A percentile compares a stretch with the other conserved stretches of the same genome.
These are phyloP conservation scores for Valencia hispanica DNA, from an alignment of 2,797 vertebrate genomes.

Conservation along the genomic window DNA sequence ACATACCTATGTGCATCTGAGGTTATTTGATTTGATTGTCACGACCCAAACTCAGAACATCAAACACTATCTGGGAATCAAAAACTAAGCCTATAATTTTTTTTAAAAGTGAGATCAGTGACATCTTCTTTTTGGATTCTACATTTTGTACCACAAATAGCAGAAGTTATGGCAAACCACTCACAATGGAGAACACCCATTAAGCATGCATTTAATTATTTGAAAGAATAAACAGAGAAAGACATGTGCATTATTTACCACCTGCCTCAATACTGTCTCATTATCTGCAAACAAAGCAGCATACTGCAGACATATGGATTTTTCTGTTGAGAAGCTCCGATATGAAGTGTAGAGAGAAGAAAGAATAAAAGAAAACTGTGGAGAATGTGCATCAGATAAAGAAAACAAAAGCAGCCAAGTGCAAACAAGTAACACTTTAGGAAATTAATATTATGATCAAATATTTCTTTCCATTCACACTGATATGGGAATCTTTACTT, in stretches of 20 bases:
- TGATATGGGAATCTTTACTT: conserved; percentile 77
- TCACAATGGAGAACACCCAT: not conserved
- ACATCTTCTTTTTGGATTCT: conserved; percentile 32
- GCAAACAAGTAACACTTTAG: conserved; percentile 40
- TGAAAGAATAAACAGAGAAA: conserved; percentile 66
- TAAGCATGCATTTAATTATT: conserved; percentile 44
- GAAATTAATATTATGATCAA: conserved; percentile 27
- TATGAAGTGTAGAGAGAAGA: conserved; percentile 39
- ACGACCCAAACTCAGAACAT: conserved; percentile 52
- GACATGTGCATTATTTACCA: conserved; percentile 84
- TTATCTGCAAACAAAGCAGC: conserved; percentile 67
- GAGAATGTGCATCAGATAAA: conserved; percentile 16
- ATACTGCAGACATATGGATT: conserved; percentile 71
- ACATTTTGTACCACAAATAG: conserved; percentile 31
- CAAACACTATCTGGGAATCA: conserved; percentile 26
- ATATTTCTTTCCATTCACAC: conserved; percentile 45
- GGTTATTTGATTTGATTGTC: conserved; percentile 35
- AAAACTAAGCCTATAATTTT: conserved; percentile 23
- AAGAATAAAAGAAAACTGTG: conserved; percentile 33
- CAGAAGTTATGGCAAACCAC: not conserved
- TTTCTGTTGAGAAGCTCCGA: conserved; percentile 63
- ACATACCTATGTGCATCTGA: conserved; percentile 45
- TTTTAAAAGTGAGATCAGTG: conserved; percentile 32
- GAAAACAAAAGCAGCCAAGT: conserved; percentile 24
- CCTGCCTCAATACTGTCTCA: conserved; percentile 50